These are phyloP conservation scores for Amblyraja radiata DNA, from an alignment of 2,797 vertebrate species.

Conservation along the genomic window DNA sequence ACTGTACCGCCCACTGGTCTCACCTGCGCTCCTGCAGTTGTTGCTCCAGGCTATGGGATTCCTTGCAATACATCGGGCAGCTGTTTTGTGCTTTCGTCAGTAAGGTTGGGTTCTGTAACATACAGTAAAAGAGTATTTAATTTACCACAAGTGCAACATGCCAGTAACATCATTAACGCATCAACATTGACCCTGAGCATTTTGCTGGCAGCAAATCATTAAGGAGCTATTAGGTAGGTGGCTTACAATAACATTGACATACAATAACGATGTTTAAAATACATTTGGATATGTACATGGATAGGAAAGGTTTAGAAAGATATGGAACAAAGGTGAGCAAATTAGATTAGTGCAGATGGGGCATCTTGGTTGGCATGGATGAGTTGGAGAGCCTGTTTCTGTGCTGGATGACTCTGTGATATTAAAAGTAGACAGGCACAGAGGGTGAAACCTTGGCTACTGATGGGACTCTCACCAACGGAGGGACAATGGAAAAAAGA, in stretches of 20 bases:
- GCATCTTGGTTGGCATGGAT: no score
- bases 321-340: no score
- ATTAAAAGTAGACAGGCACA: not conserved
- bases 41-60: conserved; percentile 87
- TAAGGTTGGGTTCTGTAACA: conserved; percentile 68
- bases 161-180: not conserved
- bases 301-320: no score
- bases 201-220: not conserved
- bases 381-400: no score
- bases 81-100: conserved; percentile 76
- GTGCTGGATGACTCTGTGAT: no score
- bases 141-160: not conserved
- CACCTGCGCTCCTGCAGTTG: conserved; percentile 97
- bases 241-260: not conserved
- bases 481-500: not conserved
- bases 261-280: no score
- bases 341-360: no score
- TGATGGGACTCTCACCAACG: not conserved
- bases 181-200: not conserved
- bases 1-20: conserved; percentile 19
- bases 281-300: no score
- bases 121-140: conserved; percentile 27
- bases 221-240: not conserved
- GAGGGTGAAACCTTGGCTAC: not conserved
- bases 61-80: conserved; percentile 91